phyloP scores from a whole-genome alignment of 2,888 invertebrate species.

The Cheiracanthium punctorium region DNA sequence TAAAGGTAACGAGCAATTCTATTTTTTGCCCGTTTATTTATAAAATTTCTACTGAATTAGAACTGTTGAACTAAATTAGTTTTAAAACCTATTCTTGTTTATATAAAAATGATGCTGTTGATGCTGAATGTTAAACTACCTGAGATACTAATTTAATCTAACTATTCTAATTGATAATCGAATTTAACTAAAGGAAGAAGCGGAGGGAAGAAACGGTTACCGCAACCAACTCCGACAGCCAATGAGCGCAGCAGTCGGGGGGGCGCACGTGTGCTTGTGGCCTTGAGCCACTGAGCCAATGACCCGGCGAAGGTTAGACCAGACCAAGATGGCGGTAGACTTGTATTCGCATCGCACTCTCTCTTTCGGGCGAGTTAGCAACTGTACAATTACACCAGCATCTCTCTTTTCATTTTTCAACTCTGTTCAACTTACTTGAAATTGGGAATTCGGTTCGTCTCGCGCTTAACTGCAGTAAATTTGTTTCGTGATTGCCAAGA shows the following conservation, averaged over 20 bases:
- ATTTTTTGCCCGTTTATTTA: too few species aligned
- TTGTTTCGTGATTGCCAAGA: too few species aligned
- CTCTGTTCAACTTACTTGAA: too few species aligned
- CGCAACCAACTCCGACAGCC: slow-evolving; percentile 44
- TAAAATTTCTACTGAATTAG: too few species aligned
- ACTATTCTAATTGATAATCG: neutral
- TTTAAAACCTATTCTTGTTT: too few species aligned
- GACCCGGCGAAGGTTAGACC: slow-evolving; percentile 70
- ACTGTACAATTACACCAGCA: neutral
- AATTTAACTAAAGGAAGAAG: neutral
- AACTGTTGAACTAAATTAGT: too few species aligned
- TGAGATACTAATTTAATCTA: neutral
- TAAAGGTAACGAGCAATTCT: too few species aligned
- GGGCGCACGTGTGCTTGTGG: slow-evolving; percentile 60
- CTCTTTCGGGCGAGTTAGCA: slow-evolving; percentile 33
- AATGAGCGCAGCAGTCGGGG: slow-evolving; percentile 44
- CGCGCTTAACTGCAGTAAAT: too few species aligned
- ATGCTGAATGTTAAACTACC: too few species aligned
- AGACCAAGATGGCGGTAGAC: slow-evolving; percentile 64
- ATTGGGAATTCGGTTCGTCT: too few species aligned
- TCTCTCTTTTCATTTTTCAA: too few species aligned
- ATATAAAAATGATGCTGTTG: too few species aligned
- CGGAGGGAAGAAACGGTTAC: slow-evolving; percentile 39
- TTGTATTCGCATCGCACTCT: slow-evolving; percentile 33
- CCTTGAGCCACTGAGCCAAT: slow-evolving; percentile 71